Base-by-base conservation (phyloP, 2,113 vertebrate genomes). In the Platichthys stellatus region DNA sequence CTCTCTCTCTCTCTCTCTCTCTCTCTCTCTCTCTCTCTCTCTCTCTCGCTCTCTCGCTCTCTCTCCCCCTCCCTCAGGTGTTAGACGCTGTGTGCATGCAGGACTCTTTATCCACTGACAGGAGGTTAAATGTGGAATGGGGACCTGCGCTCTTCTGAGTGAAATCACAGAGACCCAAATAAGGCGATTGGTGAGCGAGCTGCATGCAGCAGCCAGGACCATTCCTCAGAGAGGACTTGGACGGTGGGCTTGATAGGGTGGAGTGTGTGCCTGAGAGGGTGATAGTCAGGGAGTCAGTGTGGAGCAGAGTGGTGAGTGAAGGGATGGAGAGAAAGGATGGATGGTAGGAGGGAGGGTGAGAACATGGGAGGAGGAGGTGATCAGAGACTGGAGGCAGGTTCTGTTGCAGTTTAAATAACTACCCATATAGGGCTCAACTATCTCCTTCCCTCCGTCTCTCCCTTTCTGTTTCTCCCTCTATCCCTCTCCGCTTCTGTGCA, bases 71-170 rank as follows among this genome's bases (percentile, higher is more conserved):
- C 17, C 31, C 1, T 70, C 1, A 12, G 84, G 70, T 71, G 74
- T 35, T 64, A 77, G 63, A 49, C 65, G 71, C n/a, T 49, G 49
- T 31, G 60, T 62, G 45, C 82, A 67, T 78, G 56, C 31, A 3
- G 18, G 21, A 58, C 64, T 69, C 58, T 61, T 60, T 82, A 89
- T 84, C 89, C 88, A 90, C 79, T 86, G 89, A 94, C 84, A 87
- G 78, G 80, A 89, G 90, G 93, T 96, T 97, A 96, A 94, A 97
- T 93, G 94, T 95, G 92, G 96, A 96, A 95, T 88, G 85, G 15
- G 84, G 79, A 82, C 72, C 90, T 90, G 87, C 4, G 0, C n/a
- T 66, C 43, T 26, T 87, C 76, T 54, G 20, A n/a, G 20, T 54
- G 51, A 54, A 54, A 54, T 86, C 38, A 61, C 91, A 84, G 89